Percentiles rank a stretch among this genome's conserved stretches.
These are phyloP conservation scores for Drosophila atripex DNA, from an alignment of 2,888 invertebrate species.

Conservation along the genomic window DNA sequence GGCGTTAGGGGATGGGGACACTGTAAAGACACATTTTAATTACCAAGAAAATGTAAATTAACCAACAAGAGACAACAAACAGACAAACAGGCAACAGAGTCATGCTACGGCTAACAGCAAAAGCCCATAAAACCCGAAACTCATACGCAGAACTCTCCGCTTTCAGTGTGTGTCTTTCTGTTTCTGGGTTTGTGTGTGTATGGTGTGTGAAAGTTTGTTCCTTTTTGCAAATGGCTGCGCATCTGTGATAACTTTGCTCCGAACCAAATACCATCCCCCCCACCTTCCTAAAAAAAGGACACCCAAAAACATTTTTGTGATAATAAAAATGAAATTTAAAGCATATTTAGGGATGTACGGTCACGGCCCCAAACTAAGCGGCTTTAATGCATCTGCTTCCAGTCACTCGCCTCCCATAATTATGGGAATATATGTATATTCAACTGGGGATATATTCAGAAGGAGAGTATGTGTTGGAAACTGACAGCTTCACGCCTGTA, in stretches of 20 bases:
- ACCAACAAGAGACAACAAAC: conserved; percentile 74
- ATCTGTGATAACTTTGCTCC: conserved; percentile 63
- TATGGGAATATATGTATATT: conserved; percentile 28
- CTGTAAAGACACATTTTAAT: conserved; percentile 69
- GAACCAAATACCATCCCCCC: conserved; percentile 20
- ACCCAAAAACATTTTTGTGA: conserved; percentile 40
- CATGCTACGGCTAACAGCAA: conserved; percentile 45
- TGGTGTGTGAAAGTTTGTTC: conserved; percentile 33
- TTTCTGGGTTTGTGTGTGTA: not conserved
- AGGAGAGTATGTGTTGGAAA: not conserved
- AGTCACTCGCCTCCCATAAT: conserved; percentile 49
- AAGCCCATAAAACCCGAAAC: conserved; percentile 57
- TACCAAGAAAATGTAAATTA: conserved; percentile 80
- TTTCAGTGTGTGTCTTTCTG: not conserved
- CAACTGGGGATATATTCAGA: not conserved
- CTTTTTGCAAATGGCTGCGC: conserved; percentile 61
- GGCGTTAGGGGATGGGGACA: not conserved
- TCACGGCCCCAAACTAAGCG: conserved; percentile 58
- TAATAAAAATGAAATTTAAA: conserved; percentile 62
- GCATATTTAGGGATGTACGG: conserved; percentile 56
- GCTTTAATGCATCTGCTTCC: conserved; percentile 56
- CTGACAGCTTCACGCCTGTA: conserved; percentile 38
- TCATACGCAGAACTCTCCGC: conserved; percentile 32
- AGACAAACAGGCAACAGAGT: conserved; percentile 48
- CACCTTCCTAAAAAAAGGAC: conserved; percentile 38